Conservation (phyloP, 2,113 vertebrate genomes). For the Todiramphus saurophagus region DNA sequence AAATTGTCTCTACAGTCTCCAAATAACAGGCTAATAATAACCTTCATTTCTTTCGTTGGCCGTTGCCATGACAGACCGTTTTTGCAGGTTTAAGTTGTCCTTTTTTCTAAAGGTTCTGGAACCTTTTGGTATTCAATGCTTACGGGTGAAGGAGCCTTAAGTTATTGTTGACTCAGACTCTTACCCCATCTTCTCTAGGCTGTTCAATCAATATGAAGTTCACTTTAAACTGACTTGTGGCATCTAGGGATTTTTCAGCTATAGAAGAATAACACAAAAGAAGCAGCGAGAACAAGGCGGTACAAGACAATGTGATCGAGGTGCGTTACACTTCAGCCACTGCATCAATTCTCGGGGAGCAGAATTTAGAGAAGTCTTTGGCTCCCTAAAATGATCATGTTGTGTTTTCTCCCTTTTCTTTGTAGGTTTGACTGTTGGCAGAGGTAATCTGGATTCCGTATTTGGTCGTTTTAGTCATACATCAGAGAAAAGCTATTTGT, state of each 20-base stretch:
- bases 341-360: background rate
- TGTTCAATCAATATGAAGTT: background rate
- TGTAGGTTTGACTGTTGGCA: background rate
- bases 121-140: background rate
- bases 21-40: background rate
- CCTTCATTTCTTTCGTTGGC: background rate
- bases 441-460: background rate
- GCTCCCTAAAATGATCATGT: background rate
- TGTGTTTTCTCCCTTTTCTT: background rate
- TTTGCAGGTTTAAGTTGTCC: background rate
- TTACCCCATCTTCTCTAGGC: background rate
- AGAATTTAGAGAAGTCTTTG: background rate
- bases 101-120: background rate
- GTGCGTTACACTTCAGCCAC: background rate
- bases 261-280: background rate
- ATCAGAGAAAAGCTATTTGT: background rate
- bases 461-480: background rate
- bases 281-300: background rate
- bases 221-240: background rate
- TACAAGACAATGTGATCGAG: background rate
- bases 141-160: background rate
- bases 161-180: background rate
- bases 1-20: background rate
- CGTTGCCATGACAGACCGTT: background rate
- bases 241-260: background rate